Base-by-base conservation (phyloP, 1,140 invertebrate genomes). In the Brachionus rubens region DNA sequence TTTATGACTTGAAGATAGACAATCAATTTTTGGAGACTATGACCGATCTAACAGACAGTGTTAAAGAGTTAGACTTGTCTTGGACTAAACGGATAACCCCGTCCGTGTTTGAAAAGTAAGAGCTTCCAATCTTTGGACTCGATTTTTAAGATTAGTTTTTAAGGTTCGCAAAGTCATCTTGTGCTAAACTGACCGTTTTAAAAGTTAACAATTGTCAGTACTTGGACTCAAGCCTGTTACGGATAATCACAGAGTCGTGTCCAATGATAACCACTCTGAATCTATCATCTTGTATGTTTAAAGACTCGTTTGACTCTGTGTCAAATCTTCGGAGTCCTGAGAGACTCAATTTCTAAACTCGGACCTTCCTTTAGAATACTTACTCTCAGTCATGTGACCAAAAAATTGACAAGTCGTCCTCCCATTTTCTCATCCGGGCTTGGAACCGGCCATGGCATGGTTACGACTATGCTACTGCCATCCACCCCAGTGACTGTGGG, bases 21-120 rank as follows among this genome's bases (percentile, higher is more conserved):
- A 78, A 81, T 68, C 77, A 78, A 54, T 80, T 86, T 28, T 81
- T 90, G 50, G 80, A 85, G 52, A 84, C 79, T 78, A 82, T 90
- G 36, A 79, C 81, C 19, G 77, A 80, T 12, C 86, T 89, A 76
- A 91, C 90, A 82, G 87, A 87, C 77, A 88, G 88, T 81, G 82
- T 93, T 14, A 89, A 90, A 79, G 89, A 89, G 82, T 80, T 94
- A 12, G 91, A 93, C 86, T 81, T 94, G 0, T 92, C 91, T 0
- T 94, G 92, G 92, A 93, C 46, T 12, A 72, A 72, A 54, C 28
- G 36, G 6, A 10, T 26, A 41, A 41, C 40, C 4, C n/a, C 26
- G 19, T 19, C 28, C 19, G 28, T 41, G 9, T n/a, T 72, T 10
- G 40, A 41, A 54, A 72, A 21, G 68, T 72, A 40, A 16, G 19